These are phyloP conservation scores for Rhyacichthys aspro DNA, from an alignment of 2,797 vertebrate genomes.

Conservation along the genomic window DNA sequence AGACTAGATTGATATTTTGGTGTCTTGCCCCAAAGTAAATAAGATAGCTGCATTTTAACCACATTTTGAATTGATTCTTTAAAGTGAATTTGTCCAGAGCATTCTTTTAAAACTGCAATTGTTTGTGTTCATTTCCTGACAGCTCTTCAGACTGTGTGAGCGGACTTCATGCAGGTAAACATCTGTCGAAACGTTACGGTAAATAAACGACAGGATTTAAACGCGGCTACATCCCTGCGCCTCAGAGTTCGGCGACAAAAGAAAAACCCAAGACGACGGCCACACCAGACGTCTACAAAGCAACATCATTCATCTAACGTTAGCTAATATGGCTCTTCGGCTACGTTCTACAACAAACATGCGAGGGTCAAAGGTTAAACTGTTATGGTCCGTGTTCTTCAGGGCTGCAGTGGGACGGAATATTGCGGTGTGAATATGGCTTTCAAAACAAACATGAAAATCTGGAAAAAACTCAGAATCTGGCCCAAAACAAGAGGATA, in stretches of 20 bases:
- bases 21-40: no score
- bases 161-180: slow-evolving; percentile 40
- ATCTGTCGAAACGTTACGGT: slow-evolving; percentile 8
- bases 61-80: no score
- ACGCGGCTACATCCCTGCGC: slow-evolving; percentile 23
- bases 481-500: no score
- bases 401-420: neutral
- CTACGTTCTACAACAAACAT: neutral
- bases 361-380: slow-evolving; percentile 22
- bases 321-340: slow-evolving; percentile 4
- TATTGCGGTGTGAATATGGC: slow-evolving; percentile 1
- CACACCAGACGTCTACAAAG: slow-evolving; percentile 34
- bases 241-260: neutral
- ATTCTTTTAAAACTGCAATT: no score
- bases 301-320: neutral
- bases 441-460: neutral
- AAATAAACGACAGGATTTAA: slow-evolving; percentile 23
- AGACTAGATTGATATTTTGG: no score
- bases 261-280: slow-evolving; percentile 9
- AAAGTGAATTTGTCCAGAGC: no score
- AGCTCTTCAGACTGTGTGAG: slow-evolving; percentile 18
- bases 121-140: slow-evolving; percentile 49
- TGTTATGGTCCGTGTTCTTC: neutral
- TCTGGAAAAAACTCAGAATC: no score
- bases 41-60: no score